These are phyloP conservation scores for human DNA, from an alignment of 2,113 vertebrate genomes.

Conservation along the genomic window GRCh38 chr6:72909001-72909500, in stretches of 20 bases:
- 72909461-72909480: slow-evolving; percentile 69
- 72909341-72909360: slow-evolving; percentile 48
- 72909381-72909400: slow-evolving; percentile 42
- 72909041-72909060: slow-evolving; percentile 26
- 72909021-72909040: slow-evolving; percentile 13
- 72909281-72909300: slow-evolving; percentile 48
- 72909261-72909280: slow-evolving; percentile 47
- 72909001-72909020: neutral
- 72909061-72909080: neutral
- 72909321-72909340: slow-evolving; percentile 50
- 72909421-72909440: slow-evolving; percentile 67
- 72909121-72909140: slow-evolving; percentile 5
- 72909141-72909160: slow-evolving; percentile 63
- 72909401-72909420: slow-evolving; percentile 69
- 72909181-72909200: slow-evolving; percentile 41
- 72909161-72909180: slow-evolving; percentile 27
- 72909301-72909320: slow-evolving; percentile 60
- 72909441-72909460: slow-evolving; percentile 73
- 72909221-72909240: slow-evolving; percentile 53
- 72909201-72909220: slow-evolving; percentile 33
- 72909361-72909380: slow-evolving; percentile 54
- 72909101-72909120: neutral
- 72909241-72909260: slow-evolving; percentile 34
- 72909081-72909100: neutral
- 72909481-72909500: slow-evolving; percentile 55